Conservation (phyloP, 2,113 vertebrate species). For the Corythaixoides concolor region DNA sequence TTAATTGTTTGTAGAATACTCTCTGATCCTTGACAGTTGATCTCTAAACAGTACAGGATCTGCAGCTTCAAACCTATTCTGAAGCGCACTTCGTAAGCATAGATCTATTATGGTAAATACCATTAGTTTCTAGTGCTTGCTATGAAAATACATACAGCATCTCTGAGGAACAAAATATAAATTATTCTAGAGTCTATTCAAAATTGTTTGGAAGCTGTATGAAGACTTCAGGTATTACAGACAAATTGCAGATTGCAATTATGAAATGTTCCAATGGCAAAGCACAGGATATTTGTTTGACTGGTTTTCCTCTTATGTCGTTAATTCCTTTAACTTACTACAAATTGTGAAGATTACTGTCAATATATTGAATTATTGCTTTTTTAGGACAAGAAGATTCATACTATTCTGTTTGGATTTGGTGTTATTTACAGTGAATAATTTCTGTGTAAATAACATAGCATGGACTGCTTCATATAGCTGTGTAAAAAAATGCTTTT, state of each 20-base stretch:
- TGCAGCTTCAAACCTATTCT: neutral
- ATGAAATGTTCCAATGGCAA: neutral
- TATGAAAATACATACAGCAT: neutral
- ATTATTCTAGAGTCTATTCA: neutral
- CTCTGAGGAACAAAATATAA: neutral
- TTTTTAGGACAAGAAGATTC: neutral
- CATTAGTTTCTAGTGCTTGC: neutral
- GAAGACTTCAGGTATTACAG: neutral
- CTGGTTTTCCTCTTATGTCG: neutral
- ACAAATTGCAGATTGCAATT: neutral
- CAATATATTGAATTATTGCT: neutral
- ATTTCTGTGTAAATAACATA: neutral
- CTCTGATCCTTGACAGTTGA: neutral
- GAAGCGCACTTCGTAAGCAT: neutral
- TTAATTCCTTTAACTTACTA: neutral
- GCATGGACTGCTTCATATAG: neutral
- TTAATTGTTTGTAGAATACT: neutral
- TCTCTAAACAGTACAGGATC: neutral
- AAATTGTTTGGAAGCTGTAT: neutral
- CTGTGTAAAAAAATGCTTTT: neutral
- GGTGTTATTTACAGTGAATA: neutral
- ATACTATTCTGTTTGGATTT: neutral
- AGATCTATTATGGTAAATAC: neutral
- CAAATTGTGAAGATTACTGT: neutral
- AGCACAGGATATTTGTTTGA: neutral